Evolutionary conservation across 2,888 invertebrate species (phyloP).

Genomic region (Taphrorychus bicolor): DNA sequence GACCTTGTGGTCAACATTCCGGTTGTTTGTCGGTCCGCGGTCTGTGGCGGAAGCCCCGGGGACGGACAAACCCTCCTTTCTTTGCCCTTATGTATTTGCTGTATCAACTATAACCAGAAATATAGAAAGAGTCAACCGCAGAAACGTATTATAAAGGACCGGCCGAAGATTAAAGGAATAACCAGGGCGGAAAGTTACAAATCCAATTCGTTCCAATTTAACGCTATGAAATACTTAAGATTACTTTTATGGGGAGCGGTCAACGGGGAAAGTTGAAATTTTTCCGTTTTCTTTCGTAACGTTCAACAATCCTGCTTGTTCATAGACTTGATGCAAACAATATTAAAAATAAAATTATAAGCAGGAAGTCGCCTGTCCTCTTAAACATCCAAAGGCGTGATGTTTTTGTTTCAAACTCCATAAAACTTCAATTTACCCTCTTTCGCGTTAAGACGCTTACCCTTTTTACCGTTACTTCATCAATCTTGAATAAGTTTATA

Average conservation of each 20-base stretch:
- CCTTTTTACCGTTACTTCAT: slow-evolving; percentile 39
- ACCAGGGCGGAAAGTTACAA: slow-evolving; percentile 30
- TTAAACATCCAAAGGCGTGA: slow-evolving; percentile 6
- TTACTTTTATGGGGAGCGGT: neutral
- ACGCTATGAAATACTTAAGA: slow-evolving; percentile 31
- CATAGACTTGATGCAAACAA: too few relatives aligned
- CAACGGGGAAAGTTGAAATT: neutral
- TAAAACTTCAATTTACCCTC: slow-evolving; percentile 35
- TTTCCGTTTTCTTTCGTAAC: too few relatives aligned
- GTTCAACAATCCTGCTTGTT: too few relatives aligned
- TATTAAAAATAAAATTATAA: neutral
- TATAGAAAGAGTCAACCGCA: slow-evolving; percentile 44
- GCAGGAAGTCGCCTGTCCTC: neutral
- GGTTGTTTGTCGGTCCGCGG: slow-evolving; percentile 56
- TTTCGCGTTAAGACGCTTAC: slow-evolving; percentile 26
- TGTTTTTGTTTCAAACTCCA: slow-evolving; percentile 34
- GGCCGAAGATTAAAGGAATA: slow-evolving; percentile 34
- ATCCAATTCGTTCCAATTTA: slow-evolving; percentile 37
- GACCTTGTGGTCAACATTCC: slow-evolving; percentile 51
- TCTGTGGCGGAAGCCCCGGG: slow-evolving; percentile 43
- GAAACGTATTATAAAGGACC: slow-evolving; percentile 35
- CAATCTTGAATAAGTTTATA: slow-evolving; percentile 39
- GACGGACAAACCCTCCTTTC: slow-evolving; percentile 44
- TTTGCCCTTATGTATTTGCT: slow-evolving; percentile 42
- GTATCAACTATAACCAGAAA: slow-evolving; percentile 47